Evolutionary conservation across 2,888 invertebrate genomes (phyloP), one percentile per base, ranked within the genome.

Genomic region (Melipona bicolor): DNA sequence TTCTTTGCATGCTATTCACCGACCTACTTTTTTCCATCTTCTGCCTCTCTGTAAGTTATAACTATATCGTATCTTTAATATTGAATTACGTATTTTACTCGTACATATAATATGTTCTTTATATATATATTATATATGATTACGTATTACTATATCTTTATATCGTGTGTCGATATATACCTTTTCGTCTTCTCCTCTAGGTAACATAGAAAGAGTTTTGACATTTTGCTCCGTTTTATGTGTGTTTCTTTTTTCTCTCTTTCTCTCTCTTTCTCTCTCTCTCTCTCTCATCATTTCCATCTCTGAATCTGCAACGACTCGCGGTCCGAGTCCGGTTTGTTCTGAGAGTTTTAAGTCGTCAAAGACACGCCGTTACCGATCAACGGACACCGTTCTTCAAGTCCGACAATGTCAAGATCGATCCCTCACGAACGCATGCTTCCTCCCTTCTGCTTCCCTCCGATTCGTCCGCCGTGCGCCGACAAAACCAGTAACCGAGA

Each of bases 1-100:
- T 68, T 85, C 85, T 88, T 78, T 90, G 89, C 90, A 89, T 89
- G 88, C 84, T 59, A 83, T 21, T 84, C 77, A 83, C 83, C 83
- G 84, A 86, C 86, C 83, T 75, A 61, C 32, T 64, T 64, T 76
- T 86, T 54, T 80, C 80, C 75, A 79, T 81, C 79, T 87, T 89
- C 77, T 85, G 74, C 81, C 85, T 90, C 85, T 87, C 79, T 82
- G 83, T 88, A 88, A 90, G 76, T 87, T 78, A 61, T 56, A 70
- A 81, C 75, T 56, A 79, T 77, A 79, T 77, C 87, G 69, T 88
- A 86, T 76, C 74, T 88, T 83, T 85, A 56, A 70, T 79, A 75
- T 84, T 87, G 64, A 81, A 70, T 81, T 79, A 68, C 71, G 32
- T 79, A 80, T 75, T 87, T 79, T 81, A 79, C 70, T 83, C 84